A percentile compares a stretch with the other conserved stretches of the same genome.
Evolutionary conservation across 2,888 invertebrate species (phyloP).

Genomic region (Eugnorisma glareosa): DNA sequence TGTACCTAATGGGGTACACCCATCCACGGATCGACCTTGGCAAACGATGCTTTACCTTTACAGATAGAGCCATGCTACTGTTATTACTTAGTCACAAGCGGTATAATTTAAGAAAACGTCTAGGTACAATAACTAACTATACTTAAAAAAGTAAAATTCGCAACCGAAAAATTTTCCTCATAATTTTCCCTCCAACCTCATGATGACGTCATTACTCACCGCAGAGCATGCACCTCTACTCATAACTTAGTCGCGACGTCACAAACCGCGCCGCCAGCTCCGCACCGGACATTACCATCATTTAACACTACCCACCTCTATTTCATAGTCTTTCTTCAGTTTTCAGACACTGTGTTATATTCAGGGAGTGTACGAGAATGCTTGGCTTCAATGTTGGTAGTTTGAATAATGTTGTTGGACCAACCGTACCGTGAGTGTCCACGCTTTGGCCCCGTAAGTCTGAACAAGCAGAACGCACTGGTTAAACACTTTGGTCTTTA

Average conservation of each 20-base stretch:
- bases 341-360: constrained; percentile 18
- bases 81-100: background rate
- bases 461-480: too few relatives aligned
- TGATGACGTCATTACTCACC: constrained; percentile 64
- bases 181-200: constrained; percentile 41
- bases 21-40: background rate
- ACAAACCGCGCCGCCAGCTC: constrained; percentile 60
- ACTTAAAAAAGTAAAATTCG: background rate
- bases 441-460: too few relatives aligned
- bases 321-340: constrained; percentile 47
- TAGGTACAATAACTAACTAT: background rate
- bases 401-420: background rate
- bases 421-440: too few relatives aligned
- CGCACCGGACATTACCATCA: constrained; percentile 65
- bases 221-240: constrained; percentile 53
- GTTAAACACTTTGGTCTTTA: too few relatives aligned
- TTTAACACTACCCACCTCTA: constrained; percentile 55
- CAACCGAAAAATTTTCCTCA: constrained; percentile 30
- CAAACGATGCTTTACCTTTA: background rate
- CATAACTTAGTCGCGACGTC: constrained; percentile 67
- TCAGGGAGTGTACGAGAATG: background rate
- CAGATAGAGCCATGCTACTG: background rate
- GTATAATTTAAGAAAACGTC: background rate
- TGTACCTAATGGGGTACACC: background rate
- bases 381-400: constrained; percentile 1